phyloP scores from a whole-genome alignment of 2,888 invertebrate genomes.

The Dryomyza anilis region DNA sequence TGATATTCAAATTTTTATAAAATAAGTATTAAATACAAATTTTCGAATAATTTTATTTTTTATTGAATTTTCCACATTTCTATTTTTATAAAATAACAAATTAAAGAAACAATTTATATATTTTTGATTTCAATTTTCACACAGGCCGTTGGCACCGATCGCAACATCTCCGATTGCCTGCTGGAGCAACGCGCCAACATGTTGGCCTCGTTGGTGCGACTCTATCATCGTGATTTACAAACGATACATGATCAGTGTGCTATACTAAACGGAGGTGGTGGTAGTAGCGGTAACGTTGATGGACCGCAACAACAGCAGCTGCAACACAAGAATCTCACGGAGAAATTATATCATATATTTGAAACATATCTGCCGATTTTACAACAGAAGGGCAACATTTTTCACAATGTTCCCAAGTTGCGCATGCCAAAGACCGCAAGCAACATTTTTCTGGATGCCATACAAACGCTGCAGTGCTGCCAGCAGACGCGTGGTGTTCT shows the following conservation, averaged over 20 bases:
- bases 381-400: constrained; percentile 81
- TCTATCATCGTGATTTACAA: constrained; percentile 85
- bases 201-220: constrained; percentile 76
- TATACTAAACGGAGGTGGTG: constrained; percentile 52
- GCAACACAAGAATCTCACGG: constrained; percentile 66
- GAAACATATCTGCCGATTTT: constrained; percentile 88
- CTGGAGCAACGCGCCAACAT: constrained; percentile 78
- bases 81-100: no score
- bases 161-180: constrained; percentile 82
- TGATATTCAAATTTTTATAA: no score
- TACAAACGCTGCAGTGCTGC: constrained; percentile 84
- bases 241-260: constrained; percentile 68
- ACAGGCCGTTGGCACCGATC: constrained; percentile 86
- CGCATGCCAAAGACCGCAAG: constrained; percentile 87
- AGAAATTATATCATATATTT: constrained; percentile 83
- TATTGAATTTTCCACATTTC: background rate
- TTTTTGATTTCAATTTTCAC: constrained; percentile 23
- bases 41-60: no score
- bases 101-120: background rate
- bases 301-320: no score
- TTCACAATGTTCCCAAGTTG: constrained; percentile 81
- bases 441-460: constrained; percentile 84
- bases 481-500: constrained; percentile 79
- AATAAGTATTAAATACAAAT: no score
- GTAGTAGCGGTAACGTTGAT: no score